Evolutionary conservation across 2,888 invertebrate species (phyloP), one percentile per base, ranked within the genome.

Genomic region (Trimorus sp.): DNA sequence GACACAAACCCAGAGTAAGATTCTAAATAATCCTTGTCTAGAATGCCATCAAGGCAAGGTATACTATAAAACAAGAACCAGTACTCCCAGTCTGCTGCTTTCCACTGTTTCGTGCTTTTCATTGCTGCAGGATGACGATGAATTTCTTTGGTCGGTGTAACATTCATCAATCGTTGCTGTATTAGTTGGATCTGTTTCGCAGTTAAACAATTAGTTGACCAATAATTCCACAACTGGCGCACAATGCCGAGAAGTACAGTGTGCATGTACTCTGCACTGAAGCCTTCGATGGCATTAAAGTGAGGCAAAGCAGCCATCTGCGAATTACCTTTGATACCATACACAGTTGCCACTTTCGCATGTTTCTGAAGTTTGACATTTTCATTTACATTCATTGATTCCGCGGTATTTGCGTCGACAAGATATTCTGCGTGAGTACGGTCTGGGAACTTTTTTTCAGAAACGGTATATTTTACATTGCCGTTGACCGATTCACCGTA

Each of bases 11-110:
- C n/a, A n/a, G n/a, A n/a, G n/a, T n/a, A n/a, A n/a, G n/a, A n/a
- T n/a, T n/a, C n/a, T n/a, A 83, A 68, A 26, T 45, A 66, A n/a
- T 75, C 45, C 7, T 51, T 7, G 8, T 63, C 37, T 1, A 84
- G 38, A 59, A 78, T 66, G 4, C 66, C 70, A n/a, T n/a, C n/a
- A n/a, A n/a, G n/a, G n/a, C n/a, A n/a, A 7, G 74, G 85, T 9
- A 84, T 48, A 53, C 82, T 83, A 37, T 76, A 83, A 65, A 65
- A 63, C 9, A 83, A 7, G 0, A 83, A 62, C 74, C 81, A 83
- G 9, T 68, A 82, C 53, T 69, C 70, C 68, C 81, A 82, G 16
- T 84, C 82, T 1, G 77, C 51, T 9, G 82, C 81, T 48, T 79
- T 82, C 69, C 78, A 78, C 15, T 36, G 53, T 65, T 70, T 78